Conservation (phyloP, 2,888 invertebrate genomes). For the Andricus curvator region DNA sequence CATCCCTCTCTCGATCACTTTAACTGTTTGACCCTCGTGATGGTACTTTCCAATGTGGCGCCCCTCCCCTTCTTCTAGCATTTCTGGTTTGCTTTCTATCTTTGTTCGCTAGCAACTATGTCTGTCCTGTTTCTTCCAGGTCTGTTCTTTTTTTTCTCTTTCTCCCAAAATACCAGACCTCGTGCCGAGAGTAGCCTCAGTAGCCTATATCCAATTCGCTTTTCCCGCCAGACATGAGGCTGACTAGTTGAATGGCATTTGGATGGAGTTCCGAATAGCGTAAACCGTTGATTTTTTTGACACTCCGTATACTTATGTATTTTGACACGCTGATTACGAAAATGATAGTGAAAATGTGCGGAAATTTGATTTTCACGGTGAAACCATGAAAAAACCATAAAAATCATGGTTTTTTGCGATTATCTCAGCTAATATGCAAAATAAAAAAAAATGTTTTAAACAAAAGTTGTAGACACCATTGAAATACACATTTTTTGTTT, state of each 20-base stretch:
- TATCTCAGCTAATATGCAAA: too few species aligned
- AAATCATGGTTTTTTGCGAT: too few species aligned
- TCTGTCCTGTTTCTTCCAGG: slow-evolving; percentile 3
- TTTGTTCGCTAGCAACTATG: slow-evolving; percentile 4
- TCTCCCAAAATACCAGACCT: slow-evolving; percentile 37
- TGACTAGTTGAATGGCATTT: slow-evolving; percentile 18
- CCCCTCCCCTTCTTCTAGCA: neutral
- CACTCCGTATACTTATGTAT: too few species aligned
- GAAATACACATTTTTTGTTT: too few species aligned
- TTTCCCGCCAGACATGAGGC: neutral
- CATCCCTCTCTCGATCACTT: slow-evolving; percentile 26
- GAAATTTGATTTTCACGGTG: too few species aligned
- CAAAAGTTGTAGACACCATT: too few species aligned
- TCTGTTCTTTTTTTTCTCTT: slow-evolving; percentile 8
- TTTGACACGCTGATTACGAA: too few species aligned
- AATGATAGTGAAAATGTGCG: too few species aligned
- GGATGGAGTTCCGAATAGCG: too few species aligned
- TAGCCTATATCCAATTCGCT: slow-evolving; percentile 19
- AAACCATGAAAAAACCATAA: too few species aligned
- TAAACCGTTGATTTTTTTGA: too few species aligned
- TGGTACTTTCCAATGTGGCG: neutral
- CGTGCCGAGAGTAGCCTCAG: neutral
- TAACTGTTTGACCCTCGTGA: slow-evolving; percentile 34
- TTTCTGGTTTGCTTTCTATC: slow-evolving; percentile 21
- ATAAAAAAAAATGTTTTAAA: too few species aligned